phyloP scores from a whole-genome alignment of 2,888 invertebrate species.

The Dioctria linearis region DNA sequence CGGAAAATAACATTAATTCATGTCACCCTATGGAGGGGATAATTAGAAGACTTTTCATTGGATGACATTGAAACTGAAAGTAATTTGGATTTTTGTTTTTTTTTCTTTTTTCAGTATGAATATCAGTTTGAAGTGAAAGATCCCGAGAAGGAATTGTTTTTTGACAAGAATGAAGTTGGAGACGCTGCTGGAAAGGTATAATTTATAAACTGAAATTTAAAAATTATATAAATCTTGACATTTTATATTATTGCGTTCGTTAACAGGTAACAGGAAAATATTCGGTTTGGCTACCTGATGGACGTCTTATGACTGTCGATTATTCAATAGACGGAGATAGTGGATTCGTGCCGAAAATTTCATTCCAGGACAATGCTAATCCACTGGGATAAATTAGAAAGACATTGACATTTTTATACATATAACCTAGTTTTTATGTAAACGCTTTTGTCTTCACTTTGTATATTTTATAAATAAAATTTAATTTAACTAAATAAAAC shows the following conservation, averaged over 20 bases:
- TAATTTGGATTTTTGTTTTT: neutral
- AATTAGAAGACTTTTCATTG: slow-evolving; percentile 58
- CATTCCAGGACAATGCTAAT: slow-evolving; percentile 71
- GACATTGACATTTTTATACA: slow-evolving; percentile 5
- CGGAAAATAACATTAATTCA: slow-evolving; percentile 29
- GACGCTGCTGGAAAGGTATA: slow-evolving; percentile 76
- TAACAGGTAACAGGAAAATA: slow-evolving; percentile 76
- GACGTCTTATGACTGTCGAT: slow-evolving; percentile 81
- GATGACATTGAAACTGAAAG: slow-evolving; percentile 4
- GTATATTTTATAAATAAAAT: slow-evolving; percentile 51
- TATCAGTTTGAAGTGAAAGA: slow-evolving; percentile 84
- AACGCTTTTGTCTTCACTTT: slow-evolving; percentile 39
- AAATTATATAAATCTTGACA: neutral
- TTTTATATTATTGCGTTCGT: slow-evolving; percentile 25
- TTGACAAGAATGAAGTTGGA: slow-evolving; percentile 79
- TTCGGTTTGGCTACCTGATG: slow-evolving; percentile 79
- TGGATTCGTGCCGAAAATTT: slow-evolving; percentile 81
- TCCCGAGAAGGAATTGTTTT: slow-evolving; percentile 78
- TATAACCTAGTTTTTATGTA: slow-evolving; percentile 7
- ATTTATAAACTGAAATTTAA: neutral
- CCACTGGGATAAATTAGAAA: slow-evolving; percentile 34
- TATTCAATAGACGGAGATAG: slow-evolving; percentile 81
- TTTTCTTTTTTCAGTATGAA: slow-evolving; percentile 75
- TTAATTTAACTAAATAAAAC: slow-evolving; percentile 18
- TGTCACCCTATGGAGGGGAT: slow-evolving; percentile 7